A percentile compares a stretch with the other conserved stretches of the same genome.
These are phyloP conservation scores for Knipowitschia caucasica DNA, from an alignment of 2,797 vertebrate species.

Conservation along the genomic window DNA sequence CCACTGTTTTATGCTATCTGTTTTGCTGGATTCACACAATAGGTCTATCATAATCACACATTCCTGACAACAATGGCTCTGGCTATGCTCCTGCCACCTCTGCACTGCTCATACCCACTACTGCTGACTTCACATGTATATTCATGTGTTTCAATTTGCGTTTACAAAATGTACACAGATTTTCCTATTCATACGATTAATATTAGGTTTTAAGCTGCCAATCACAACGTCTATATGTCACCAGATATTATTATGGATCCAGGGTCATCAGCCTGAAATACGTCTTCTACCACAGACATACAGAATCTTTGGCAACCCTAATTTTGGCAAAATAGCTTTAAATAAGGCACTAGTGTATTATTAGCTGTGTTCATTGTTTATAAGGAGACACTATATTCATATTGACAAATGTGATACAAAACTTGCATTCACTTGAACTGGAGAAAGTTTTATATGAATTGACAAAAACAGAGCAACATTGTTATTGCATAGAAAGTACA, in stretches of 20 bases:
- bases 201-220: no score
- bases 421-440: background rate
- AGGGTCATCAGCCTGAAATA: no score
- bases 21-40: constrained; percentile 35
- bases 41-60: constrained; percentile 36
- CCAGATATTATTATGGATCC: no score
- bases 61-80: constrained; percentile 64
- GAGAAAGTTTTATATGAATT: background rate
- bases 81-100: constrained; percentile 29
- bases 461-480: no score
- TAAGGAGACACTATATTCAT: background rate
- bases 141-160: no score
- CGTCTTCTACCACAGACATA: no score
- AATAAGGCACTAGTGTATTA: constrained; percentile 16
- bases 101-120: constrained; percentile 19
- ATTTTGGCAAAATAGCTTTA: constrained; percentile 19
- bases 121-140: constrained; percentile 63
- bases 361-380: background rate
- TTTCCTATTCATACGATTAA: no score
- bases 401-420: background rate
- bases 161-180: no score
- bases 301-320: no score
- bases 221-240: no score
- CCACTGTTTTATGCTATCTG: constrained; percentile 19
- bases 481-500: no score